A percentile compares a stretch with the other conserved stretches of the same genome.
These are phyloP conservation scores for Hydrolagus affinis DNA, from an alignment of 2,113 vertebrate genomes.

Conservation along the genomic window DNA sequence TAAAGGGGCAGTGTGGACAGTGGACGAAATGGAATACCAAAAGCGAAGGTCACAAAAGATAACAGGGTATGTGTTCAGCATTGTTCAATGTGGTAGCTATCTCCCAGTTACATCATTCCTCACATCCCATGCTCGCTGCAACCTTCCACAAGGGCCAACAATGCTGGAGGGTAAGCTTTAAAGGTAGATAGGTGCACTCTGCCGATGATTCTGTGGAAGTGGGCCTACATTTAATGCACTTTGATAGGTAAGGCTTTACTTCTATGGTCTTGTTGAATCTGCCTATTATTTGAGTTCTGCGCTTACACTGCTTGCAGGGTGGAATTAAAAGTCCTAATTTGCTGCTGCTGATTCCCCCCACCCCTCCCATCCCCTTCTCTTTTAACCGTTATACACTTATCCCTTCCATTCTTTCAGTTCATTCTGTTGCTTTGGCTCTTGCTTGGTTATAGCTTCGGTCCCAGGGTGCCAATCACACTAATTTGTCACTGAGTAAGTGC, in stretches of 20 bases:
- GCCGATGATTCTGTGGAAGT: conserved; percentile 3
- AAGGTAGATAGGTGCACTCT: conserved; percentile 8
- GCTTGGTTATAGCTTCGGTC: background rate
- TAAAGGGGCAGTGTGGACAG: conserved; percentile 98
- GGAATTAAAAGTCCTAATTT: background rate
- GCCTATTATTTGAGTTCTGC: background rate
- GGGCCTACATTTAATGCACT: conserved; percentile 11
- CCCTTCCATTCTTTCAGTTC: background rate
- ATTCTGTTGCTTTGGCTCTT: background rate
- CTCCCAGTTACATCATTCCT: background rate
- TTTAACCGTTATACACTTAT: background rate
- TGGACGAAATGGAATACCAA: conserved; percentile 98
- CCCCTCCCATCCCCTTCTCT: background rate
- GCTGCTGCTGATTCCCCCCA: background rate
- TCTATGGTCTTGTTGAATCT: background rate
- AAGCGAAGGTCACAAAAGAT: conserved; percentile 98
- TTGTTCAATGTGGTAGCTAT: conserved; percentile 8
- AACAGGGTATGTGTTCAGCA: conserved; percentile 76
- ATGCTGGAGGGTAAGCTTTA: conserved; percentile 18
- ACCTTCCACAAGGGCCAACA: conserved; percentile 5
- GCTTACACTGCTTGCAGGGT: background rate
- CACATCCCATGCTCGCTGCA: background rate
- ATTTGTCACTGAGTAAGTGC: conserved; percentile 41
- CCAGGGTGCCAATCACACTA: conserved; percentile 24
- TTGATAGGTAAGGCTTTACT: conserved; percentile 10